Conservation (phyloP, 2,113 vertebrate species). For the Heliornis fulica region DNA sequence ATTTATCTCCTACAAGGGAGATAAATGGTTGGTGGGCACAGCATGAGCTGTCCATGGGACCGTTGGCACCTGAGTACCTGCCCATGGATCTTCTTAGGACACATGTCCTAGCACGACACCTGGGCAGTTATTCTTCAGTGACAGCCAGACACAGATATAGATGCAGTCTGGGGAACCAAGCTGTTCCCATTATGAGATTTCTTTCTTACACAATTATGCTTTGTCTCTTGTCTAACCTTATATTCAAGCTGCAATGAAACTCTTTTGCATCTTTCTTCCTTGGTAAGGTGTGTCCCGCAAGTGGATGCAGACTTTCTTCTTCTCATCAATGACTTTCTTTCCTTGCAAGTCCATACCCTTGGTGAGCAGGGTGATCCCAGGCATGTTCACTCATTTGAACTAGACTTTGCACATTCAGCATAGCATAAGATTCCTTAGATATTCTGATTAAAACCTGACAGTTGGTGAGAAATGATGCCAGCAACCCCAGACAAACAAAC, state of each 20-base stretch:
- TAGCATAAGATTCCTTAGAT: not conserved
- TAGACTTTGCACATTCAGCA: not conserved
- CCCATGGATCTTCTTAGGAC: not conserved
- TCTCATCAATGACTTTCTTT: not conserved
- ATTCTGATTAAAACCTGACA: not conserved
- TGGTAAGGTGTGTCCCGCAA: not conserved
- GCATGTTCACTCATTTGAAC: not conserved
- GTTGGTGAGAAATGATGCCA: not conserved
- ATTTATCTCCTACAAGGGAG: not conserved
- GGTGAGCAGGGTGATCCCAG: not conserved
- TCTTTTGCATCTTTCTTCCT: not conserved
- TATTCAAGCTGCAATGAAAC: not conserved
- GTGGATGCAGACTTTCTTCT: not conserved
- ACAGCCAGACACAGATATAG: not conserved
- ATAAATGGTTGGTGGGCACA: not conserved
- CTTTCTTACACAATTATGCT: not conserved
- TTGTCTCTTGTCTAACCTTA: not conserved
- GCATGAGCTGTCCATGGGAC: rapidly evolving
- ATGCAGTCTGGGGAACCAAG: not conserved
- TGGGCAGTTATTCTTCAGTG: not conserved
- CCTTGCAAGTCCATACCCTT: not conserved
- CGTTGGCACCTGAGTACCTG: not conserved
- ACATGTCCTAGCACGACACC: rapidly evolving
- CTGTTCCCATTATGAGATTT: not conserved
- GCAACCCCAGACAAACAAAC: not conserved